Conservation (phyloP, 2,113 vertebrate species). For the Oryzias curvinotus region DNA sequence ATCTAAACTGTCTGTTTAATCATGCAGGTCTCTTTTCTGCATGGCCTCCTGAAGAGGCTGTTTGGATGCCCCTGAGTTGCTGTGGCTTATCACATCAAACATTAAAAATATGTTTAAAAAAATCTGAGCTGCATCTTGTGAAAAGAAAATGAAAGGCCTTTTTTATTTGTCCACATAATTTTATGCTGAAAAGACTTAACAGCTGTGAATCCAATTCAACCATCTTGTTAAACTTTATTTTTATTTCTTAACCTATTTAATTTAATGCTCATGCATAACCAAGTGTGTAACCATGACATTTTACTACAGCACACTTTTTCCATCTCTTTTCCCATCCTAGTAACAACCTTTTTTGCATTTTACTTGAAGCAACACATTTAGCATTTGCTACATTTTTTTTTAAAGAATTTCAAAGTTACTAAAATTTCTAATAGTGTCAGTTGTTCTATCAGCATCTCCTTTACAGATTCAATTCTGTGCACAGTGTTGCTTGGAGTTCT, state of each 20-base stretch:
- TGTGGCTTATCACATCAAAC: slow-evolving; percentile 35
- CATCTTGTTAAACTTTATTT: too few species aligned
- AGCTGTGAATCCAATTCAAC: too few species aligned
- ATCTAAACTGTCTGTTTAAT: slow-evolving; percentile 68
- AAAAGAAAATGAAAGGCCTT: too few species aligned
- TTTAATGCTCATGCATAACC: too few species aligned
- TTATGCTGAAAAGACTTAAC: too few species aligned
- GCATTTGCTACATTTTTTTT: not conserved
- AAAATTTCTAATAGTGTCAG: slow-evolving; percentile 1
- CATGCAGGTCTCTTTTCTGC: slow-evolving; percentile 41
- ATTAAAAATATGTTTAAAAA: not conserved
- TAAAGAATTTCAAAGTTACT: not conserved
- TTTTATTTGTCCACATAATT: too few species aligned
- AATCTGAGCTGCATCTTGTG: too few species aligned
- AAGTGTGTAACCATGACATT: too few species aligned
- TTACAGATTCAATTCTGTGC: slow-evolving; percentile 20
- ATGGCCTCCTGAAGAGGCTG: slow-evolving; percentile 32
- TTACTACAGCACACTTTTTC: too few species aligned
- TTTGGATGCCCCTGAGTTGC: slow-evolving; percentile 27
- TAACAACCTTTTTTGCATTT: not conserved
- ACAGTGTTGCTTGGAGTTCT: slow-evolving; percentile 30
- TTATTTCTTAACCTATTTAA: too few species aligned
- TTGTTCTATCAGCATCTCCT: not conserved
- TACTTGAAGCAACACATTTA: not conserved
- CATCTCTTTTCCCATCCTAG: too few species aligned